A percentile compares a stretch with the other conserved stretches of the same genome.
phyloP scores from a whole-genome alignment of 2,797 vertebrate genomes.

The Glossophaga mutica region DNA sequence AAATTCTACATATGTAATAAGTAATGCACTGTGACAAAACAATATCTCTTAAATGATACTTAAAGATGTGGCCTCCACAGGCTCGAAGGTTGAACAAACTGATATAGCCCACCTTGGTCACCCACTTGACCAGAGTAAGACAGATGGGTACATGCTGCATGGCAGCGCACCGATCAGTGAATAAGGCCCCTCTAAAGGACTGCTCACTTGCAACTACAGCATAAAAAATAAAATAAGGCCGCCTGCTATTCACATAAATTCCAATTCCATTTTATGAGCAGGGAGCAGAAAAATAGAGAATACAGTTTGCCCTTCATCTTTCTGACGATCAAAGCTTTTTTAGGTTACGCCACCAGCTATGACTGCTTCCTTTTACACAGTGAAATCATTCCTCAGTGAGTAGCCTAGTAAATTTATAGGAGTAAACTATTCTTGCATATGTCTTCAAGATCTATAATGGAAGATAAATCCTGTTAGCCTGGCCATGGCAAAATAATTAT shows the following conservation, averaged over 20 bases:
- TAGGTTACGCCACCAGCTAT: background rate
- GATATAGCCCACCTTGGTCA: background rate
- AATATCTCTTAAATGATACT: background rate
- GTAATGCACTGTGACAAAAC: background rate
- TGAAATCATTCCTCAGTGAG: constrained; percentile 11
- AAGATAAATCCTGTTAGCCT: constrained; percentile 31
- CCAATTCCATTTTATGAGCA: constrained; percentile 1
- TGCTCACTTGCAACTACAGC: background rate
- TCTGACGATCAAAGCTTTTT: background rate
- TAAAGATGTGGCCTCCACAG: background rate
- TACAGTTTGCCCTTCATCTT: background rate
- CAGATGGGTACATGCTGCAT: background rate
- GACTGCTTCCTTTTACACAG: background rate
- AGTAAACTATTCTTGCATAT: background rate
- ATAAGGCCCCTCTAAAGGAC: background rate
- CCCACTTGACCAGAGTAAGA: background rate
- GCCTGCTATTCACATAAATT: background rate
- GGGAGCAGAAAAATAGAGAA: background rate
- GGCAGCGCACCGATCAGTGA: background rate
- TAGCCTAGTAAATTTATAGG: background rate
- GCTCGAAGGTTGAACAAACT: background rate
- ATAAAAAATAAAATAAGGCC: constrained; percentile 30
- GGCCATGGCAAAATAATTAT: constrained; percentile 34
- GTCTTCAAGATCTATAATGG: constrained; percentile 49
- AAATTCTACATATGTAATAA: background rate